Evolutionary conservation across 1,140 invertebrate species (phyloP), one percentile per base, ranked within the genome.

Genomic region (Stenopsyche tienmushanensis): DNA sequence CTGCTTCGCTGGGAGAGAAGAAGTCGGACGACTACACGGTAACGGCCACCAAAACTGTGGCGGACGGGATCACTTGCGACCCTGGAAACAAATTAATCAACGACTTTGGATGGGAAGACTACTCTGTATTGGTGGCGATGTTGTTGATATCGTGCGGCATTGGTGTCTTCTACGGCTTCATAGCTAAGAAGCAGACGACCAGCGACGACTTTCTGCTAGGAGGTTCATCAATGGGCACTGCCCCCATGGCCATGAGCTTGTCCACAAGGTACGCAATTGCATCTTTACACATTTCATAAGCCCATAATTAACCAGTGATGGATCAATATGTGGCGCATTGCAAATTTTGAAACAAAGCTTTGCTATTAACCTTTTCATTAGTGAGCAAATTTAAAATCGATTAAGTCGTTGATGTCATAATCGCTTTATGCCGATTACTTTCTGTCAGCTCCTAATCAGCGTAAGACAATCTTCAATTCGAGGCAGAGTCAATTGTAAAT

Each of bases 91-190:
- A 5, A 5, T 7, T 34, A 34, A 34, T 34, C 5, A 34, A 34
- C 29, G 13, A 5, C 29, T 34, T 34, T 13, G 29, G 78, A 50
- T 88, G 86, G 87, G 78, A 78, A 13, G 90, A 92, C 74, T 92
- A 91, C 71, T 73, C 78, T 8, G 86, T 92, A 1, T 76, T 92
- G n/a, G 83, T 75, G 0, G 73, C 80, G 0, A 91, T 92, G 86
- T 75, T 93, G 3, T 47, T 87, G 0, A 78, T 89, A 0, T 92
- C 91, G 1, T 86, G 89, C 62, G 83, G 83, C 3, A 92, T 94
- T 53, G 92, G 92, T 0, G 78, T 92, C 0, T 94, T 90, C 74
- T 93, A 92, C 73, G 90, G 87, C 15, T 91, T 86, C 69, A 88
- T 86, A 69, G 84, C 86, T 15, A 83, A 86, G 39, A 88, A 89